phyloP scores from a whole-genome alignment of 2,888 invertebrate genomes.

The Lithophane semibrunnea region DNA sequence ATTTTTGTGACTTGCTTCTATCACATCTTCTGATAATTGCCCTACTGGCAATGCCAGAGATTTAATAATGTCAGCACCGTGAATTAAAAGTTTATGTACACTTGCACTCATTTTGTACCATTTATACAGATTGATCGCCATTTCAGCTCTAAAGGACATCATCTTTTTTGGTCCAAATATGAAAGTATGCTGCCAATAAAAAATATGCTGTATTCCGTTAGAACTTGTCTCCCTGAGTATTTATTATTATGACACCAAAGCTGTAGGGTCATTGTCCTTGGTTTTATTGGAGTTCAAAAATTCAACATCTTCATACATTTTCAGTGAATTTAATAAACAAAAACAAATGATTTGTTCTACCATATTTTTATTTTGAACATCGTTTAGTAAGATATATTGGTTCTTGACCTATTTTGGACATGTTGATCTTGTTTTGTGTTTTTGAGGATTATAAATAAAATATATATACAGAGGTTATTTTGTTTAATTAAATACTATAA shows the following conservation, averaged over 20 bases:
- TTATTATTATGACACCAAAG: constrained; percentile 3
- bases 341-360: too few relatives aligned
- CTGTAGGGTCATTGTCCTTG: neutral
- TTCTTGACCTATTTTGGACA: neutral
- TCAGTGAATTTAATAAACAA: too few relatives aligned
- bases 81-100: constrained; percentile 18
- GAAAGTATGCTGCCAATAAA: neutral
- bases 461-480: too few relatives aligned
- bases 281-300: neutral
- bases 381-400: too few relatives aligned
- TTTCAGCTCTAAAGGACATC: neutral
- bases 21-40: constrained; percentile 11
- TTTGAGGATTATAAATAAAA: too few relatives aligned
- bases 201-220: neutral
- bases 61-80: constrained; percentile 8
- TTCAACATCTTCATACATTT: too few relatives aligned
- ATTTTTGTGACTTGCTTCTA: neutral
- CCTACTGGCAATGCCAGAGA: constrained; percentile 10
- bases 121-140: constrained; percentile 1
- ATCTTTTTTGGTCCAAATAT: neutral
- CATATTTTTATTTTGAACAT: too few relatives aligned
- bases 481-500: too few relatives aligned
- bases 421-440: neutral
- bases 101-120: constrained; percentile 18
- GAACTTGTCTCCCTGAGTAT: neutral